Evolutionary conservation across 2,888 invertebrate genomes (phyloP).

Genomic region (Conchocele bisecta): DNA sequence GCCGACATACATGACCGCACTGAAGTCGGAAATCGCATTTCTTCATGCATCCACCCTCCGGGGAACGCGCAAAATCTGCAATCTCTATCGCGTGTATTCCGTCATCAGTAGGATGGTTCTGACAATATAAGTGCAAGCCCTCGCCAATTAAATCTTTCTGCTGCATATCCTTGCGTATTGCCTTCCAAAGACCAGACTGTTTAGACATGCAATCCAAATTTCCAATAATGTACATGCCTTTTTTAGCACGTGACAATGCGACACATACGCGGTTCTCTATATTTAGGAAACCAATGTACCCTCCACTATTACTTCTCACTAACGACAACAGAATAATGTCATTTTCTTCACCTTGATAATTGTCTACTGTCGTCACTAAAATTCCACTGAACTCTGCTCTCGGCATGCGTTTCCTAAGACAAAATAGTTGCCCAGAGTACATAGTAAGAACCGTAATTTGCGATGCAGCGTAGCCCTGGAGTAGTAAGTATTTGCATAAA

Average conservation of each 20-base stretch:
- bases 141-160: slow-evolving; percentile 29
- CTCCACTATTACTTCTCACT: slow-evolving; percentile 75
- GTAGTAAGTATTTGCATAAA: slow-evolving; percentile 74
- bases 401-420: slow-evolving; percentile 64
- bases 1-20: slow-evolving; percentile 58
- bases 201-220: slow-evolving; percentile 67
- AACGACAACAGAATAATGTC: slow-evolving; percentile 81
- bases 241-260: slow-evolving; percentile 80
- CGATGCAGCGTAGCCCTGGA: slow-evolving; percentile 74
- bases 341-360: slow-evolving; percentile 82
- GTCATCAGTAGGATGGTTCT: slow-evolving; percentile 68
- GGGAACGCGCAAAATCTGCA: slow-evolving; percentile 61
- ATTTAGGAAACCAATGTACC: slow-evolving; percentile 78
- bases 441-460: slow-evolving; percentile 79
- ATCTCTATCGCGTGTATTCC: slow-evolving; percentile 28
- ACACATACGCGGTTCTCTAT: slow-evolving; percentile 80
- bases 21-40: slow-evolving; percentile 59
- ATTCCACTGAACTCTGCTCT: slow-evolving; percentile 64
- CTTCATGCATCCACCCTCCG: slow-evolving; percentile 69
- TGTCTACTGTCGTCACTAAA: slow-evolving; percentile 76
- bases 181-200: slow-evolving; percentile 57
- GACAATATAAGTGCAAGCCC: slow-evolving; percentile 64
- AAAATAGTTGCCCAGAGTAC: slow-evolving; percentile 78
- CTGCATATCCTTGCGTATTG: slow-evolving; percentile 56
- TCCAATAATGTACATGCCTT: slow-evolving; percentile 80